phyloP scores from a whole-genome alignment of 2,888 invertebrate species.

The Acanthacorydalis orientalis region DNA sequence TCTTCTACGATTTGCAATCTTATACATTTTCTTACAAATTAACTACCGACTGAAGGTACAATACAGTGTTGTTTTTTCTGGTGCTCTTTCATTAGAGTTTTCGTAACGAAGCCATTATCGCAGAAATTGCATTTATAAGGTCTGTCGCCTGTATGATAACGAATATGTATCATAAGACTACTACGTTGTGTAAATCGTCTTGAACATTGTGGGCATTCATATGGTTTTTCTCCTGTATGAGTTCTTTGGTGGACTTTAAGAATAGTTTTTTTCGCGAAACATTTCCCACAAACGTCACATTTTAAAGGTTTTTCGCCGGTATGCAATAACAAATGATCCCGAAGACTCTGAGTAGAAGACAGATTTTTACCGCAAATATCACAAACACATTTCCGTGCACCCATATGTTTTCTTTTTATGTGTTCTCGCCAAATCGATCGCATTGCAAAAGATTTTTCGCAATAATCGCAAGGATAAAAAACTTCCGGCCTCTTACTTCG shows the following conservation, averaged over 20 bases:
- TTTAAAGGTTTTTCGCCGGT: constrained; percentile 4
- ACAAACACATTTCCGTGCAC: neutral
- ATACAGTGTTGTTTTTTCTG: constrained; percentile 23
- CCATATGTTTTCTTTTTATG: neutral
- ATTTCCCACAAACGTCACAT: constrained; percentile 22
- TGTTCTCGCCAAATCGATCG: neutral
- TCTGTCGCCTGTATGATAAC: constrained; percentile 20
- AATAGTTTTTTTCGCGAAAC: constrained; percentile 15
- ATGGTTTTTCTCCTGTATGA: constrained; percentile 16
- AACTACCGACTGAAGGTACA: neutral
- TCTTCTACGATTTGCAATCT: neutral
- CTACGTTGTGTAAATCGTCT: constrained; percentile 35
- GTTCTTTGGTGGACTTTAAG: constrained; percentile 13
- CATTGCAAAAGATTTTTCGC: neutral
- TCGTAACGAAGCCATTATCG: constrained; percentile 20
- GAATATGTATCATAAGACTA: constrained; percentile 26
- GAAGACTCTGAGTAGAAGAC: neutral
- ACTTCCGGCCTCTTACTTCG: neutral
- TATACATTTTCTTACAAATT: neutral
- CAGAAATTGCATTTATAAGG: constrained; percentile 32
- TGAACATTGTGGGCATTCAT: constrained; percentile 24
- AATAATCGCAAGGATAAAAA: neutral
- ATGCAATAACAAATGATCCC: constrained; percentile 1
- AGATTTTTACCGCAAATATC: constrained; percentile 1
- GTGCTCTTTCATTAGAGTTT: constrained; percentile 27